Evolutionary conservation across 1,140 invertebrate species (phyloP), one percentile per base, ranked within the genome.

Genomic region (Helicoverpa armigera): DNA sequence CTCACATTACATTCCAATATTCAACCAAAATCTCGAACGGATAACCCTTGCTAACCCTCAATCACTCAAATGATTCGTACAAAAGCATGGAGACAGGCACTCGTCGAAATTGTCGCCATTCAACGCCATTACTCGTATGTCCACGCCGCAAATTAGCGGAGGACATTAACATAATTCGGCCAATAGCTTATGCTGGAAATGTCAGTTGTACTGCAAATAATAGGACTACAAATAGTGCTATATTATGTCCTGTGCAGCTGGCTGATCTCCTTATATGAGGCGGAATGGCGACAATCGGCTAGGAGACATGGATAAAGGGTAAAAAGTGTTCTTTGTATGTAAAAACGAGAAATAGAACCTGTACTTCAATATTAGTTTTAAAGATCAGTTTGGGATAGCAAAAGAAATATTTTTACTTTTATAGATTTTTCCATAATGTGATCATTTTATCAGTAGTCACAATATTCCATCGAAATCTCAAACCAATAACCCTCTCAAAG

Each of bases 121-220:
- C 35, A 29, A 10, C 31, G 53, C 43, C 43, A 75, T 75, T 61
- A 63, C 51, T 50, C 54, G 35, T 51, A 5, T 13, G 18, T 75
- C 43, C 50, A 10, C 16, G 72, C 61, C 74, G 78, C 78, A 69
- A 83, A 83, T 81, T 81, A 80, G 74, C 80, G 50, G 67, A 77
- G 50, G 29, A 43, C 73, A 83, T 83, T 83, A 76, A 29, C 73
- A 77, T 84, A 81, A 84, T 84, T 81, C 74, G 79, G 73, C 51
- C 81, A 76, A 81, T 81, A 72, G 67, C 51, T 60, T 69, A 72
- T 51, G 76, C 50, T 18, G 18, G 9, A 70, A 70, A 29, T 70
- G 67, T 70, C 67, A 53, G 10, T 9, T 3, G 13, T 31, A 54
- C 7, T 18, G 23, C 23, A 23, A 23, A 23, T 23, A 23, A 23